Conservation (phyloP, 2,888 invertebrate species). For the Sturmia bella region DNA sequence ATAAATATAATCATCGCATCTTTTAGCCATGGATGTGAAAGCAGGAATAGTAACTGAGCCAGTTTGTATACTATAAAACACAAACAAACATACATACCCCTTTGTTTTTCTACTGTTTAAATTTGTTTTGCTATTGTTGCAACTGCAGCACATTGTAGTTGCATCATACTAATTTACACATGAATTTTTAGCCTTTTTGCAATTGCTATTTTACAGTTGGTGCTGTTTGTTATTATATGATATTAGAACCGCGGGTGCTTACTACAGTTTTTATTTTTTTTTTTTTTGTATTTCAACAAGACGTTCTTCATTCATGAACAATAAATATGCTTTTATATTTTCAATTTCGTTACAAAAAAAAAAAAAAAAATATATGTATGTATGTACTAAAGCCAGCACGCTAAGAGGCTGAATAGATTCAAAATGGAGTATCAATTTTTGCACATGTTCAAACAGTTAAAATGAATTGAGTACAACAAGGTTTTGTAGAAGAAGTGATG, state of each 20-base stretch:
- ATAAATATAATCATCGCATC: conserved; percentile 39
- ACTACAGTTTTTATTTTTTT: conserved; percentile 21
- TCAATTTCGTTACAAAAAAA: neutral
- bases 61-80: conserved; percentile 10
- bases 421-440: conserved; percentile 19
- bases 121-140: conserved; percentile 48
- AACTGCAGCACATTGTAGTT: conserved; percentile 62
- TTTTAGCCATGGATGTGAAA: conserved; percentile 17
- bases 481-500: neutral
- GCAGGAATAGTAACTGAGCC: conserved; percentile 25
- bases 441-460: conserved; percentile 1
- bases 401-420: neutral
- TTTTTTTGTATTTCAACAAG: conserved; percentile 56
- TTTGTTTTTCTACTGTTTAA: conserved; percentile 32
- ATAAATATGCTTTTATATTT: conserved; percentile 7
- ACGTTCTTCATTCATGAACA: conserved; percentile 24
- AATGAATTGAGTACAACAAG: conserved; percentile 4
- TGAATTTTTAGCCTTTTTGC: conserved; percentile 4
- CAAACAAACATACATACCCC: conserved; percentile 4
- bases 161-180: conserved; percentile 13
- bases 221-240: conserved; percentile 41
- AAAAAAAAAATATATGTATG: neutral
- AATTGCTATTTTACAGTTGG: conserved; percentile 43
- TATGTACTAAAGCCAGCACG: neutral
- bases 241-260: conserved; percentile 65